Base-by-base conservation (phyloP, 2,888 invertebrate genomes). In the Heteropelma amictum region DNA sequence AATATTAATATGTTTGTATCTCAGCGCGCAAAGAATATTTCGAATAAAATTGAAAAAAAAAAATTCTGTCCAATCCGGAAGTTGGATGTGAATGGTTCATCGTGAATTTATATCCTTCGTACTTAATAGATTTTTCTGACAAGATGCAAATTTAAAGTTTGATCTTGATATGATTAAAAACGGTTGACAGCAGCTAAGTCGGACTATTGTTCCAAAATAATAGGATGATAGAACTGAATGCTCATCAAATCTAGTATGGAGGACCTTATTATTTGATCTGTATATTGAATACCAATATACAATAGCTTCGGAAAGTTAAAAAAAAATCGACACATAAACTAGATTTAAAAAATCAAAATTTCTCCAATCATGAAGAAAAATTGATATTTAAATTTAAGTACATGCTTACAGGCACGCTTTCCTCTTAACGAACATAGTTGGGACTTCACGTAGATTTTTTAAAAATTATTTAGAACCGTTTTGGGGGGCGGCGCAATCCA, bases 241-340 rank as follows among this genome's bases (percentile, higher is more conserved):
- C 28, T 28, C 28, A 28, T 28, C 28, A 28, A 28, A 28, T 28
- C 40, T 10, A 38, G 38, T 8, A 49, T 28, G 33, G 17, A 45
- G 19, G 14, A 33, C 42, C 23, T 40, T 42, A 6, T 28, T 23
- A 42, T 12, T 40, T 60, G 51, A 49, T 61, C 8, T 40, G 33
- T 19, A 33, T 35, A 49, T 21, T 33, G 19, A 30, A 26, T 21
- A 23, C 7, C n/a, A 21, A 17, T 30, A 47, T 45, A 21, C n/a
- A 21, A 45, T 40, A 40, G 38, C 12, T 40, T 76, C 72, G 65
- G 33, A 56, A 35, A 58, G 40, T 30, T 47, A 1, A 30, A 12
- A 49, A 61, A 30, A 51, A 26, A 42, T 23, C 35, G 40, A 51
- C 33, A 40, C 1, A 40, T 40, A 40, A 40, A 12, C n/a, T 12